These are phyloP conservation scores for Cryptosula pallasiana DNA, from an alignment of 2,888 invertebrate genomes.

Conservation along the genomic window DNA sequence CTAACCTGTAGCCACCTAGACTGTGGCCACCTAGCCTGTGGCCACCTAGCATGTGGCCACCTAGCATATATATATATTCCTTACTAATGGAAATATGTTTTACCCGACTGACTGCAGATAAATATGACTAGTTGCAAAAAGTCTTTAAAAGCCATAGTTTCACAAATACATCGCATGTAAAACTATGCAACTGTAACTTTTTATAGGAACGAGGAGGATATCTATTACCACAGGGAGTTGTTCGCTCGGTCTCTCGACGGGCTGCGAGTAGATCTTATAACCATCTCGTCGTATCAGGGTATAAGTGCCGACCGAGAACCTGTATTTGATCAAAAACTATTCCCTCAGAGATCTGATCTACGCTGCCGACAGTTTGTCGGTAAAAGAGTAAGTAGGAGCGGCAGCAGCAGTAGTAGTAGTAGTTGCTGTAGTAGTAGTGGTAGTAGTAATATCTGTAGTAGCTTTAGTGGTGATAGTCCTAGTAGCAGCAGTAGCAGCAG, in stretches of 20 bases:
- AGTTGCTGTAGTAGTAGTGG: not conserved
- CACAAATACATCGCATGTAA: too few species aligned
- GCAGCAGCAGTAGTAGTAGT: not conserved
- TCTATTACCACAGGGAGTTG: slow-evolving; percentile 79
- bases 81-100: too few species aligned
- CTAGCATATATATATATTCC: too few species aligned
- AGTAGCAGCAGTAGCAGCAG: not conserved
- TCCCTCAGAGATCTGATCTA: slow-evolving; percentile 64
- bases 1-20: too few species aligned
- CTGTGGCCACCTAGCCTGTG: too few species aligned
- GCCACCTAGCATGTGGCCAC: too few species aligned
- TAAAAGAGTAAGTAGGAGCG: slow-evolving; percentile 41
- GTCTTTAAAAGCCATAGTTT: too few species aligned
- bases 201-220: slow-evolving; percentile 39
- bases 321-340: slow-evolving; percentile 57
- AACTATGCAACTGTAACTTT: not conserved
- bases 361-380: slow-evolving; percentile 68
- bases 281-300: slow-evolving; percentile 75
- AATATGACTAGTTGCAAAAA: too few species aligned
- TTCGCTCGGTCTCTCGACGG: slow-evolving; percentile 73
- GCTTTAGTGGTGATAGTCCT: slow-evolving; percentile 58
- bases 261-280: slow-evolving; percentile 72
- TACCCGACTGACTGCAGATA: too few species aligned
- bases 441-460: not conserved
- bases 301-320: slow-evolving; percentile 68